Evolutionary conservation across 2,888 invertebrate species (phyloP).

Genomic region (Ichneumoninae sp.): DNA sequence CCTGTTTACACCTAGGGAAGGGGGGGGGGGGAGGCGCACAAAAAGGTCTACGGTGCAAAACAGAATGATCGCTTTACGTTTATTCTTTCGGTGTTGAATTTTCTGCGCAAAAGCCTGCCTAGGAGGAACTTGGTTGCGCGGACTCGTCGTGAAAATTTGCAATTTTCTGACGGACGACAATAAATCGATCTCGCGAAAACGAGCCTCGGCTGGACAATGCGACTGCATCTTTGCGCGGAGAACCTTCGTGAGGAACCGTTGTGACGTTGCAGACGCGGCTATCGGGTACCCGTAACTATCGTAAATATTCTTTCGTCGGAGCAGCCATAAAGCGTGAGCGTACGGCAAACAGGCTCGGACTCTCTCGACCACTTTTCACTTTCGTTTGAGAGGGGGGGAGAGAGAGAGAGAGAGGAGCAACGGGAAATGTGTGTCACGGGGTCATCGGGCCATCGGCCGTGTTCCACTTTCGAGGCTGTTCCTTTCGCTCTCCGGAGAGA

Average conservation of each 20-base stretch:
- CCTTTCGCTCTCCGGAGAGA: slow-evolving; percentile 76
- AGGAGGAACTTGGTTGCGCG: not conserved
- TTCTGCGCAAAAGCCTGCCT: slow-evolving; percentile 7
- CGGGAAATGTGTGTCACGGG: slow-evolving; percentile 82
- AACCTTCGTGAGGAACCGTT: slow-evolving; percentile 40
- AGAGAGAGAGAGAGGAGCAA: slow-evolving; percentile 59
- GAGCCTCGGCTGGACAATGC: slow-evolving; percentile 17
- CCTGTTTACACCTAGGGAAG: slow-evolving; percentile 21
- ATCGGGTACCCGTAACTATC: slow-evolving; percentile 62
- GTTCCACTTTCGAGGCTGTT: slow-evolving; percentile 81
- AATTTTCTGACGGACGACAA: slow-evolving; percentile 33
- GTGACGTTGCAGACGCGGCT: not conserved
- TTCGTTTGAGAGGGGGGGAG: slow-evolving; percentile 77
- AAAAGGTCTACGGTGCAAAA: slow-evolving; percentile 46
- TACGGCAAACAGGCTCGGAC: slow-evolving; percentile 24
- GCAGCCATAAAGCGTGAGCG: slow-evolving; percentile 69
- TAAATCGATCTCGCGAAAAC: slow-evolving; percentile 54
- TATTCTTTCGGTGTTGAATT: slow-evolving; percentile 20
- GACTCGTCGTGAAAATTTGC: slow-evolving; percentile 18
- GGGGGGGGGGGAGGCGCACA: not conserved
- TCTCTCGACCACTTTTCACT: slow-evolving; percentile 79
- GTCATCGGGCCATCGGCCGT: slow-evolving; percentile 83
- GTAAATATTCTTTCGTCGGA: slow-evolving; percentile 70
- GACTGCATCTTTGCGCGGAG: slow-evolving; percentile 31
- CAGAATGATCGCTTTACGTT: slow-evolving; percentile 49